These are phyloP conservation scores for Drosophila subobscura DNA, from an alignment of 1,140 invertebrate species.

Conservation along the genomic window DNA sequence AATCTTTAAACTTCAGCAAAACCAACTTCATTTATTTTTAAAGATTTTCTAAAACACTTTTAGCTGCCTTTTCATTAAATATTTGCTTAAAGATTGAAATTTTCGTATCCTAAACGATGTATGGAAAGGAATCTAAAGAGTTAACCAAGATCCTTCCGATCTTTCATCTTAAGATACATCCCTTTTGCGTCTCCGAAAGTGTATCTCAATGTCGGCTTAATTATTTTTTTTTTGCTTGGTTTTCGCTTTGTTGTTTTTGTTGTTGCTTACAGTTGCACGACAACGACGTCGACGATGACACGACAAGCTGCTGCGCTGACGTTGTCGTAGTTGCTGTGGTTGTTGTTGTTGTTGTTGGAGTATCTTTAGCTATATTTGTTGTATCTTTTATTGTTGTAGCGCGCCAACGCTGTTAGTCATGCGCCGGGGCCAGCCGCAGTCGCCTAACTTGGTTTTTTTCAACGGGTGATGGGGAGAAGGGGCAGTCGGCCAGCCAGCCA, in stretches of 20 bases:
- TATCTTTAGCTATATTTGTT: constrained; percentile 13
- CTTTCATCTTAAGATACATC: neutral
- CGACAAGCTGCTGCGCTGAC: constrained; percentile 68
- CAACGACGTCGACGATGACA: constrained; percentile 65
- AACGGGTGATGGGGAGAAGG: constrained; percentile 30
- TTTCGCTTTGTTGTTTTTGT: neutral
- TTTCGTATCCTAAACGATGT: no score
- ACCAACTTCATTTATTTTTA: no score
- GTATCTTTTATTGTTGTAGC: constrained; percentile 58
- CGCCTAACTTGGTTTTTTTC: constrained; percentile 70
- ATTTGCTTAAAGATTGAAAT: no score
- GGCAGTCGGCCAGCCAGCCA: constrained; percentile 17
- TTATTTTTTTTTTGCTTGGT: constrained; percentile 1
- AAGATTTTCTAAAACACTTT: no score
- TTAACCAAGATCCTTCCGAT: no score
- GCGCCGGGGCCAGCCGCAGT: constrained; percentile 46
- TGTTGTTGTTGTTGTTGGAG: constrained; percentile 28
- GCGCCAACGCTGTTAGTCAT: constrained; percentile 77
- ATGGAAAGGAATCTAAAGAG: no score
- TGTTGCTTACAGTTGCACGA: constrained; percentile 62
- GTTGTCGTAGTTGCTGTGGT: constrained; percentile 48
- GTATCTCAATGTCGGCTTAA: constrained; percentile 30
- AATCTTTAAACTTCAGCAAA: no score
- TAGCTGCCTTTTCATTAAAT: no score
- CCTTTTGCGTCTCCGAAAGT: constrained; percentile 3